Conservation (phyloP, 1,140 invertebrate species). For the Cepaea nemoralis region DNA sequence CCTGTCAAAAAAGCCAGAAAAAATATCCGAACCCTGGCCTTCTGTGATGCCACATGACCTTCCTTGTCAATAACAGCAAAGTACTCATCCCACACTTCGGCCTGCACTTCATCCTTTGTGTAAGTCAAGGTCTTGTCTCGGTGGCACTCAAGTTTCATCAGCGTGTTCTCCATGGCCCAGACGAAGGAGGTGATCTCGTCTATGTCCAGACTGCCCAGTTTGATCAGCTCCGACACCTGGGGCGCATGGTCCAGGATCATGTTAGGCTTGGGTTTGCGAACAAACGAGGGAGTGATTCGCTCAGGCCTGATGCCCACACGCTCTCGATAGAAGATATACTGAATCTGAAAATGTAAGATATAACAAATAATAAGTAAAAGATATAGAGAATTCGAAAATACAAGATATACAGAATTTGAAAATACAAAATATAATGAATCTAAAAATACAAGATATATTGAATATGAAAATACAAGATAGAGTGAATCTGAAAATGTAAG, state of each 20-base stretch:
- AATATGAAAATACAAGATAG: too few relatives aligned
- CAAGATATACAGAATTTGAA: too few relatives aligned
- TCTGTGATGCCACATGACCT: conserved; percentile 84
- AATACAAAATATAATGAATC: too few relatives aligned
- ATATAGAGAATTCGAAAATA: too few relatives aligned
- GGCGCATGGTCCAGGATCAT: conserved; percentile 95
- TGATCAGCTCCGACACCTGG: conserved; percentile 93
- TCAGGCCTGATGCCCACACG: conserved; percentile 95
- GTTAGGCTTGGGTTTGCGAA: conserved; percentile 69
- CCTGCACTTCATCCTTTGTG: conserved; percentile 98
- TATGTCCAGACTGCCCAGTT: conserved; percentile 90
- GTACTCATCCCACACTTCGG: conserved; percentile 95
- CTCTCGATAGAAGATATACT: conserved; percentile 99
- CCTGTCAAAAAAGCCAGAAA: conserved; percentile 89
- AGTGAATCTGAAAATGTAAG: too few relatives aligned
- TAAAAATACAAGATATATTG: too few relatives aligned
- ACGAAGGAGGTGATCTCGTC: conserved; percentile 94
- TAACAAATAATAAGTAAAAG: too few relatives aligned
- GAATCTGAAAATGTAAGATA: conserved; percentile 74
- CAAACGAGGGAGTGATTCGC: conserved; percentile 78
- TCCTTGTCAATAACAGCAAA: conserved; percentile 91
- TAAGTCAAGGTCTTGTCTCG: conserved; percentile 82
- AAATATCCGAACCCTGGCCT: conserved; percentile 93
- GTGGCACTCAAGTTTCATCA: conserved; percentile 64
- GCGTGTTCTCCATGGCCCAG: conserved; percentile 87